Evolutionary conservation across 2,888 invertebrate genomes (phyloP).

Genomic region (Phyllotreta cruciferae): DNA sequence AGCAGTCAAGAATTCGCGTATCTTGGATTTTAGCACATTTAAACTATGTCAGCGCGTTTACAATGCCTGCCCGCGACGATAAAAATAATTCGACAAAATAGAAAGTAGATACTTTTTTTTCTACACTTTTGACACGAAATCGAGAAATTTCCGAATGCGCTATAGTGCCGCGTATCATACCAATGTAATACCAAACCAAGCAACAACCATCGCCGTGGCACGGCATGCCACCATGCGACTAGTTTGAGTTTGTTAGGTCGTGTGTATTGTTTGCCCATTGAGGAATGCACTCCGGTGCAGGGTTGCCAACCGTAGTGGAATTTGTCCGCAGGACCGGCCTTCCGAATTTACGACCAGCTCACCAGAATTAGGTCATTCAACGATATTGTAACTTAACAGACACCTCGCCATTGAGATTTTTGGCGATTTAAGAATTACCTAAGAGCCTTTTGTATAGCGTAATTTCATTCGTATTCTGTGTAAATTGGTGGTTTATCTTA

Average conservation of each 20-base stretch:
- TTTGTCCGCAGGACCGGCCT: slow-evolving; percentile 10
- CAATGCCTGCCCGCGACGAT: too few relatives aligned
- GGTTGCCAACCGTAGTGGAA: slow-evolving; percentile 22
- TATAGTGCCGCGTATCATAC: slow-evolving; percentile 1
- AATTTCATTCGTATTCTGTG: too few relatives aligned
- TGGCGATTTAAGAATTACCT: too few relatives aligned
- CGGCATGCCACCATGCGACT: slow-evolving; percentile 11
- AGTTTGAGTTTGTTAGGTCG: slow-evolving; percentile 20
- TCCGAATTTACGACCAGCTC: too few relatives aligned
- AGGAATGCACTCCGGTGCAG: slow-evolving; percentile 20
- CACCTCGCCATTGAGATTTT: too few relatives aligned
- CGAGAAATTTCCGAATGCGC: slow-evolving; percentile 14
- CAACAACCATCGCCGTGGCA: neutral
- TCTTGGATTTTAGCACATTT: neutral
- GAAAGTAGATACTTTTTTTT: slow-evolving; percentile 1
- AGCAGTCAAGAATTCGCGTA: too few relatives aligned
- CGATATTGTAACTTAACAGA: too few relatives aligned
- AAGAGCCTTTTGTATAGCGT: too few relatives aligned
- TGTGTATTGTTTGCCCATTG: slow-evolving; percentile 22
- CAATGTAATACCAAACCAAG: too few relatives aligned
- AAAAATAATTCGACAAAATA: slow-evolving; percentile 11
- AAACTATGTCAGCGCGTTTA: neutral
- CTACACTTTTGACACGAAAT: slow-evolving; percentile 7
- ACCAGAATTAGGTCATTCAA: too few relatives aligned
- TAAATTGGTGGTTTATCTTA: too few relatives aligned